Conservation (phyloP, 2,888 invertebrate species). For the Bugulina stolonifera region DNA sequence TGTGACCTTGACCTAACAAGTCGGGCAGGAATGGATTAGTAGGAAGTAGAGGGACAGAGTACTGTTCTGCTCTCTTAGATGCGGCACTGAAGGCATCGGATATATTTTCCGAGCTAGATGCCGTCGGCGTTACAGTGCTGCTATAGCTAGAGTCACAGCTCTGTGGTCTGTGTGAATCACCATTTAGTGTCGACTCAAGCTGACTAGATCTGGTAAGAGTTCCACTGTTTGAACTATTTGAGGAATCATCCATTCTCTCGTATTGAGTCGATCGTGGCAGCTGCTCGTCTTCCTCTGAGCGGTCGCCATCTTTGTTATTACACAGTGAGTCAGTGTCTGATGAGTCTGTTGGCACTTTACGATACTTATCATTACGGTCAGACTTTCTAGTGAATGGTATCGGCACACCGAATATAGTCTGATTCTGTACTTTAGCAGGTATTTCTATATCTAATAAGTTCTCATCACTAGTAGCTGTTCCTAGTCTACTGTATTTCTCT, state of each 20-base stretch:
- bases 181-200: background rate
- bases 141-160: slow-evolving; percentile 22
- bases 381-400: slow-evolving; percentile 22
- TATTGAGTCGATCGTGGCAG: background rate
- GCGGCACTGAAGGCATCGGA: background rate
- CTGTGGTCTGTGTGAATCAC: background rate
- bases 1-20: background rate
- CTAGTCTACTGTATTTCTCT: slow-evolving; percentile 24
- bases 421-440: slow-evolving; percentile 7
- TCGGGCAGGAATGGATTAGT: slow-evolving; percentile 10
- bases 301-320: background rate
- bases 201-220: background rate
- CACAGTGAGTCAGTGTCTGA: slow-evolving; percentile 17
- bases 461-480: slow-evolving; percentile 23
- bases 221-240: background rate
- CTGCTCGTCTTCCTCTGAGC: background rate
- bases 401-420: slow-evolving; percentile 27
- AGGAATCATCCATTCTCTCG: background rate
- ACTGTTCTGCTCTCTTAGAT: background rate
- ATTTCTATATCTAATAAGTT: slow-evolving; percentile 17
- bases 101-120: slow-evolving; percentile 11
- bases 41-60: background rate
- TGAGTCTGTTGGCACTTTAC: slow-evolving; percentile 7
- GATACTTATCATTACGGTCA: background rate
- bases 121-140: slow-evolving; percentile 15